Base-by-base conservation (phyloP, 1,140 invertebrate species). In the Halyomorpha halys region DNA sequence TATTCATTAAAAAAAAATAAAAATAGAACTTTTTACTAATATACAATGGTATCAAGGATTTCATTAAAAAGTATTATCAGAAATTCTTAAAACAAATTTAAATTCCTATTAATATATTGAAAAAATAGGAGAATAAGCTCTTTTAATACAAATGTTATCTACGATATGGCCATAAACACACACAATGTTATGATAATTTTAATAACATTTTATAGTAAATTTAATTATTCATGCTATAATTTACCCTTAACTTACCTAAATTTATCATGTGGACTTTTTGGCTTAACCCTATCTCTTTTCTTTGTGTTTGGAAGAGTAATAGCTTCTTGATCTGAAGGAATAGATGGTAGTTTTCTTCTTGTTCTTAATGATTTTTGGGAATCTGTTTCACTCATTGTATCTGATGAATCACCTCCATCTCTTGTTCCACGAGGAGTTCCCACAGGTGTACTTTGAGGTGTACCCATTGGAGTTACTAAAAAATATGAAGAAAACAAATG, bases 251-350 rank as follows among this genome's bases (percentile, higher is more conserved):
- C 54, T 62, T 39, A 72, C 71, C 69, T 67, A 44, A 72, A 70
- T 44, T 68, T 66, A 30, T 72, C 71, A 61, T 69, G 64, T 49
- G 68, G 18, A 61, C 67, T 66, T 68, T 66, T 68, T 34, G 63
- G 30, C 66, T 69, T 69, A 19, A 59, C 62, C 44, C 68, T 59
- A 19, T 70, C 68, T 47, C 67, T 65, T 70, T 76, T 75, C 65
- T 78, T 76, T 30, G 73, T 71, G 1, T 76, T 75, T 44, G 78
- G 76, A 13, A 80, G 69, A 8, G 76, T 75, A 6, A 76, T 74
- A 1, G 79, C 79, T 67, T 81, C 80, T 68, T 83, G 81, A 61
- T 81, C 80, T 0, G 77, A 71, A 2, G 82, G 82, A 44, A 83
- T 76, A 18, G 79, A 74, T 3, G 82, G 81, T 19, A 83, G 71